Evolutionary conservation across 2,797 vertebrate genomes (phyloP).

Genomic region (Lycodopsis pacificus): DNA sequence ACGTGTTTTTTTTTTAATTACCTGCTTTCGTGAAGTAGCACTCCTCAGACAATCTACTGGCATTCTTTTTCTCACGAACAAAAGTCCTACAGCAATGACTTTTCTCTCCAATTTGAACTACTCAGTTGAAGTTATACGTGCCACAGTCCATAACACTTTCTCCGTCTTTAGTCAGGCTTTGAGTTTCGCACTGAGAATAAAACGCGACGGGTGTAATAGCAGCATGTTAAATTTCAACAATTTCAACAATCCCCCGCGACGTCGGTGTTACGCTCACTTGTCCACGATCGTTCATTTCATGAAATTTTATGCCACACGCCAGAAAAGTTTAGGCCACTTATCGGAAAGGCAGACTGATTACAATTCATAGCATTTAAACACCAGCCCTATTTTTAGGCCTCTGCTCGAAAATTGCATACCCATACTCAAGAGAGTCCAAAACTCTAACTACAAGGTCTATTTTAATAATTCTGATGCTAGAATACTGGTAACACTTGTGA

Average conservation of each 20-base stretch:
- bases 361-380: slow-evolving; percentile 26
- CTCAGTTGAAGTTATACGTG: slow-evolving; percentile 2
- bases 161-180: neutral
- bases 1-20: neutral
- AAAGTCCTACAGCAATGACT: neutral
- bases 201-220: neutral
- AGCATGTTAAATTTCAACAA: no score
- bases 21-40: neutral
- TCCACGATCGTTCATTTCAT: neutral
- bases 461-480: no score
- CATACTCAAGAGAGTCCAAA: no score
- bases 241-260: neutral
- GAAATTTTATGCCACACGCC: neutral
- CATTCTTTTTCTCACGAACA: neutral
- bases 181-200: neutral
- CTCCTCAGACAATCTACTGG: neutral
- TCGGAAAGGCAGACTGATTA: slow-evolving; percentile 6
- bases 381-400: no score
- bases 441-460: no score
- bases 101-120: slow-evolving; percentile 10
- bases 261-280: neutral
- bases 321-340: neutral
- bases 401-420: no score
- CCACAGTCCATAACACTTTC: slow-evolving; percentile 14
- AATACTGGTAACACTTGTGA: no score